These are phyloP conservation scores for Plagodis pulveraria DNA, from an alignment of 2,888 invertebrate species.

Conservation along the genomic window DNA sequence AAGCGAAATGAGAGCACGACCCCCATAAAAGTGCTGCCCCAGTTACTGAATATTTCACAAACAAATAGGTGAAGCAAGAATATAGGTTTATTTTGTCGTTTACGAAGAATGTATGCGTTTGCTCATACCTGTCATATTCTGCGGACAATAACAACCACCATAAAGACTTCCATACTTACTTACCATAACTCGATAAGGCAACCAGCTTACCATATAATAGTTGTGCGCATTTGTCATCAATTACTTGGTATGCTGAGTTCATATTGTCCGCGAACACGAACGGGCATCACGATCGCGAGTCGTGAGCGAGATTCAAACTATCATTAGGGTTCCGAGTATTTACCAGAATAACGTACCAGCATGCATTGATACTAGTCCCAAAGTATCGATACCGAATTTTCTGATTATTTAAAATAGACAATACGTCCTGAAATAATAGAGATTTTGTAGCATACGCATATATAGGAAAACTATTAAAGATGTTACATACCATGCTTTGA, in stretches of 20 bases:
- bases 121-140: background rate
- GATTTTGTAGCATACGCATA: too few species aligned
- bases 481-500: too few species aligned
- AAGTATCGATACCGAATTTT: too few species aligned
- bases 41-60: background rate
- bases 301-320: slow-evolving; percentile 32
- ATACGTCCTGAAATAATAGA: too few species aligned
- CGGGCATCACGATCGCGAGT: slow-evolving; percentile 33
- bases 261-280: slow-evolving; percentile 32
- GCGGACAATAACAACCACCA: slow-evolving; percentile 7
- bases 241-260: slow-evolving; percentile 38
- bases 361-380: too few species aligned
- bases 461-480: too few species aligned
- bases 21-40: background rate
- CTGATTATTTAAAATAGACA: too few species aligned
- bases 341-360: background rate
- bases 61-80: background rate
- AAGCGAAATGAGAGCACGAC: background rate
- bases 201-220: slow-evolving; percentile 20
- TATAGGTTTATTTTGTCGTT: background rate
- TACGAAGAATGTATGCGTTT: background rate
- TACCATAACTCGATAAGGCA: slow-evolving; percentile 14
- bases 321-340: slow-evolving; percentile 26
- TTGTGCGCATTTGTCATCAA: slow-evolving; percentile 32
- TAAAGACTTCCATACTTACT: slow-evolving; percentile 5